Evolutionary conservation across 2,888 invertebrate species (phyloP).

Genomic region (Drosophila helvetica): DNA sequence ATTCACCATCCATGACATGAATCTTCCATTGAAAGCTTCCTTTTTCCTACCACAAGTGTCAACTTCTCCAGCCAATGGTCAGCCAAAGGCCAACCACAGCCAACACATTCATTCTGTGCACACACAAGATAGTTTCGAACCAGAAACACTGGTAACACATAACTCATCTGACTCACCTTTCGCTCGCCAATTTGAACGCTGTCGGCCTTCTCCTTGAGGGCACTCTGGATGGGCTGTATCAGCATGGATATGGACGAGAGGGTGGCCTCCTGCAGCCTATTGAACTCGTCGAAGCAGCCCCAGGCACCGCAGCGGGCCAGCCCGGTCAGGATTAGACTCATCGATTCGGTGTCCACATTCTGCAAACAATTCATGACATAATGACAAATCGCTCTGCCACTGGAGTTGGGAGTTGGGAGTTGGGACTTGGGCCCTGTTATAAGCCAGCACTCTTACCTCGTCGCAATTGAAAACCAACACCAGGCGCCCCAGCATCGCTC

Average conservation of each 20-base stretch:
- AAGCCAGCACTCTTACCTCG: constrained; percentile 86
- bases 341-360: constrained; percentile 97
- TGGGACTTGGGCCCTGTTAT: constrained; percentile 6
- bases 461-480: constrained; percentile 99
- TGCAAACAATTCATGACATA: constrained; percentile 80
- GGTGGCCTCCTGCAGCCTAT: constrained; percentile 96
- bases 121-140: not conserved
- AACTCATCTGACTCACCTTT: constrained; percentile 83
- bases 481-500: constrained; percentile 94
- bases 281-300: constrained; percentile 99
- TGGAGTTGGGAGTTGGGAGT: not conserved
- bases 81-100: not conserved
- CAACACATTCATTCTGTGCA: not conserved
- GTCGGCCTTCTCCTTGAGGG: constrained; percentile 87
- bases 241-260: constrained; percentile 97
- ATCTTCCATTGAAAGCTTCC: not conserved
- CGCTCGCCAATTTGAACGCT: constrained; percentile 85
- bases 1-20: not conserved
- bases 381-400: constrained; percentile 58
- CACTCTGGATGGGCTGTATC: constrained; percentile 94
- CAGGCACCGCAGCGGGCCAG: constrained; percentile 97
- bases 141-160: constrained; percentile 15
- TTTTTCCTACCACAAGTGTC: not conserved
- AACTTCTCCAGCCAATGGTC: not conserved
- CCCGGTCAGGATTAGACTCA: constrained; percentile 97